Conservation (phyloP, 92 coral and sea anemone genomes). For the Metridium senile region DNA sequence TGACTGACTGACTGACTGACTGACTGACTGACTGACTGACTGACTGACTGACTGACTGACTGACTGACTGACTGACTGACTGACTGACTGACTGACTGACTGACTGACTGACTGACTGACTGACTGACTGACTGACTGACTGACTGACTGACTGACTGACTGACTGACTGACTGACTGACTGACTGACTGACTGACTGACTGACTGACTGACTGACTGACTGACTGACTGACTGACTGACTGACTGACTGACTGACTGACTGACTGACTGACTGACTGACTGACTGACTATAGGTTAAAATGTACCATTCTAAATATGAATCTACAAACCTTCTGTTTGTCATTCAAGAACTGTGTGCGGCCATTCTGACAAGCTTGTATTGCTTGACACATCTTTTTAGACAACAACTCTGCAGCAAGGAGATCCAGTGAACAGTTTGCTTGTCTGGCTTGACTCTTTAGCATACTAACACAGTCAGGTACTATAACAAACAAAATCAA, state of each 20-base stretch:
- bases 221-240: background rate
- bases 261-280: background rate
- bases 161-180: no score
- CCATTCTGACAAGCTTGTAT: background rate
- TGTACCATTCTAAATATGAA: no score
- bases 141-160: no score
- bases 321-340: conserved; percentile 26
- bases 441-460: conserved; percentile 64
- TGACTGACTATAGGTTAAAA: no score
- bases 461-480: conserved; percentile 45
- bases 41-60: background rate
- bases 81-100: no score
- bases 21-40: background rate
- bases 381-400: conserved; percentile 35
- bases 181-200: no score
- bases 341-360: conserved; percentile 22
- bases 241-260: background rate
- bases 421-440: conserved; percentile 70
- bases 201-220: background rate
- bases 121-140: no score
- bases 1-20: background rate
- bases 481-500: conserved; percentile 10
- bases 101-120: no score
- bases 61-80: no score
- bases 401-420: conserved; percentile 65